Base-by-base conservation (phyloP, 2,797 vertebrate genomes). In the Emys orbicularis region DNA sequence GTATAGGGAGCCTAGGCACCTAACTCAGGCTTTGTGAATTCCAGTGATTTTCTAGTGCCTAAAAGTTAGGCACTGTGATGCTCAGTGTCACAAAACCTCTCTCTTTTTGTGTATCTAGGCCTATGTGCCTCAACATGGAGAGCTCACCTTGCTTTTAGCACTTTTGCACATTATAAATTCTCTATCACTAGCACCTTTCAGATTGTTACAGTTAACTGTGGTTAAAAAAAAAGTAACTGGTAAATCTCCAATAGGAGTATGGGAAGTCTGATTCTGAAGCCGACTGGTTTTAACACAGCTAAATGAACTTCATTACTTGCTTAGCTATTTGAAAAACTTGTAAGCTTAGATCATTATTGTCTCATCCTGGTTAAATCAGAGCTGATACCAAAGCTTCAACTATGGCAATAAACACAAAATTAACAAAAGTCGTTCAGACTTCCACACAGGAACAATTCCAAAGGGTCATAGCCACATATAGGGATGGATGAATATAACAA, bases 51-150 rank as follows among this genome's bases (percentile, higher is more conserved):
- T 61, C 59, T 34, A 34, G 31, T 34, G 59, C 31, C 59, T 61
- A 61, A 61, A 18, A 34, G 31, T 61, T 61, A 61, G 53, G 53
- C 19, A 8, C 19, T 53, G 53, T 53, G 53, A 54, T 25, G 23
- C 53, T 34, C 15, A 34, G 53, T 4, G 2, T 31, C 31, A 34
- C 59, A 61, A 34, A 16, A 6, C 29, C 59, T 61, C 5, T 31
- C 15, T 18, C 15, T 6, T 61, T 34, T 16, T 61, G 31, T 18
- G 59, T 34, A 16, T 16, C 15, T 31, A 61, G 59, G 12, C 59
- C 31, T 6, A 61, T 44, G 3, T 0, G 0, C 15, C 47, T 79
- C 31, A 81, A 13, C 3, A 52, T 1, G 19, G 1, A 61, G 5
- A 53, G 1, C 44, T 86, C 13, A 9, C 34, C 12, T 93, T 18